Conservation (phyloP, 2,113 vertebrate genomes). For the Apteryx mantelli region DNA sequence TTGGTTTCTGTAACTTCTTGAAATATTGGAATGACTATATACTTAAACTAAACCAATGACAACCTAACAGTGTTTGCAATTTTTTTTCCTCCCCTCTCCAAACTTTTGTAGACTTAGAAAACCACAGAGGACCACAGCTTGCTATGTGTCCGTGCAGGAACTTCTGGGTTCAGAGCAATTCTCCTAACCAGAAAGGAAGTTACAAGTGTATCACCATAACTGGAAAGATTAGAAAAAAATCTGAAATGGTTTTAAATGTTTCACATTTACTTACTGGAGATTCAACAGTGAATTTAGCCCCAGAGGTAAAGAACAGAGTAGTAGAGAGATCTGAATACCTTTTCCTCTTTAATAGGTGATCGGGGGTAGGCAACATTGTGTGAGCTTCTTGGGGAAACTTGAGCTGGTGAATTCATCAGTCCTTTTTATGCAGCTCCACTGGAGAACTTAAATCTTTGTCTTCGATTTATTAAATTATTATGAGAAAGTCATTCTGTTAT, state of each 20-base stretch:
- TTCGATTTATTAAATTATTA: slow-evolving; percentile 54
- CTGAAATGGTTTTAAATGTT: not conserved
- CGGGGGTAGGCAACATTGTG: not conserved
- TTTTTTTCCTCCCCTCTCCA: not conserved
- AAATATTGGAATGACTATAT: not conserved
- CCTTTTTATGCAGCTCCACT: slow-evolving; percentile 28
- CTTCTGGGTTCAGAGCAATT: not conserved
- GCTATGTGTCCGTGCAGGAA: not conserved
- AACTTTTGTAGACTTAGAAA: not conserved
- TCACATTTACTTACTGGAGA: not conserved
- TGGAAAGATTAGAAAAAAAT: not conserved
- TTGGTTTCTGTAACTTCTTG: not conserved
- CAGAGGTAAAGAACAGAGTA: not conserved
- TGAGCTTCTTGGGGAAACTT: slow-evolving; percentile 18
- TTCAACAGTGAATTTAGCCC: not conserved
- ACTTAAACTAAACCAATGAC: not conserved
- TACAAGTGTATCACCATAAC: not conserved
- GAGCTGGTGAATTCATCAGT: slow-evolving; percentile 35
- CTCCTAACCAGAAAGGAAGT: not conserved
- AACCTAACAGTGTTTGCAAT: not conserved
- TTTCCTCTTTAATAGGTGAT: slow-evolving; percentile 11
- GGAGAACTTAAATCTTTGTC: slow-evolving; percentile 55
- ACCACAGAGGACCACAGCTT: not conserved
- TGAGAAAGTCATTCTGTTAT: slow-evolving; percentile 50
- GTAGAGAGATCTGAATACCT: not conserved